A percentile compares a stretch with the other conserved stretches of the same genome.
These are phyloP conservation scores for Poeciliopsis turneri DNA, from an alignment of 2,797 vertebrate species.

Conservation along the genomic window DNA sequence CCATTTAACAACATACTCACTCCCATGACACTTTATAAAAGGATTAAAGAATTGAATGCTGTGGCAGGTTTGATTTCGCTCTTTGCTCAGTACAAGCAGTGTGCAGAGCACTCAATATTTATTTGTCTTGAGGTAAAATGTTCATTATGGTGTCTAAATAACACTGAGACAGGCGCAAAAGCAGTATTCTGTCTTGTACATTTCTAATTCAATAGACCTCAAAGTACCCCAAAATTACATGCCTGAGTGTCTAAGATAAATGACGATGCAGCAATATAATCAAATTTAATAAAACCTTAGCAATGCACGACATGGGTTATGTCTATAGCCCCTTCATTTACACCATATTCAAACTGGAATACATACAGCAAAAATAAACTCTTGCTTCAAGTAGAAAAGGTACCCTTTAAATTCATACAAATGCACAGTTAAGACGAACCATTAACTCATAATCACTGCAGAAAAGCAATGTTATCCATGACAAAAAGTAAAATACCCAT, in stretches of 20 bases:
- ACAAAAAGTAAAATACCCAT: not conserved
- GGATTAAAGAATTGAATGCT: not conserved
- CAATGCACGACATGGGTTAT: not conserved
- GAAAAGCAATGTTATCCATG: not conserved
- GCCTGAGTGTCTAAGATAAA: not conserved
- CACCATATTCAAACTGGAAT: not conserved
- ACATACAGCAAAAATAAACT: not conserved
- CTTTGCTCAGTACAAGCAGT: not conserved
- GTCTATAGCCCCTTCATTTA: not conserved
- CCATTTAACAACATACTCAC: conserved; percentile 12
- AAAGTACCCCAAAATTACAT: not conserved
- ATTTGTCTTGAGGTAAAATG: not conserved
- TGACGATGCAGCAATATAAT: not conserved
- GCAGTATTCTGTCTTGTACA: not conserved
- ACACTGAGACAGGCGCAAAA: not conserved
- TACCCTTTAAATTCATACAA: not conserved
- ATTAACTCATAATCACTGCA: not conserved
- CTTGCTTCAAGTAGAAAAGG: not conserved
- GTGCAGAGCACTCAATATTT: not conserved
- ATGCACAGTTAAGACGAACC: not conserved
- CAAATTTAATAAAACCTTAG: not conserved
- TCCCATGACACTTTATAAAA: not conserved
- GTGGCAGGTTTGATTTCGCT: not conserved
- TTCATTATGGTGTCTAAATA: not conserved
- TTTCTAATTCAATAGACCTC: not conserved